A percentile compares a stretch with the other conserved stretches of the same genome.
These are phyloP conservation scores for Drosophila oshimai DNA, from an alignment of 1,140 invertebrate species.

Conservation along the genomic window DNA sequence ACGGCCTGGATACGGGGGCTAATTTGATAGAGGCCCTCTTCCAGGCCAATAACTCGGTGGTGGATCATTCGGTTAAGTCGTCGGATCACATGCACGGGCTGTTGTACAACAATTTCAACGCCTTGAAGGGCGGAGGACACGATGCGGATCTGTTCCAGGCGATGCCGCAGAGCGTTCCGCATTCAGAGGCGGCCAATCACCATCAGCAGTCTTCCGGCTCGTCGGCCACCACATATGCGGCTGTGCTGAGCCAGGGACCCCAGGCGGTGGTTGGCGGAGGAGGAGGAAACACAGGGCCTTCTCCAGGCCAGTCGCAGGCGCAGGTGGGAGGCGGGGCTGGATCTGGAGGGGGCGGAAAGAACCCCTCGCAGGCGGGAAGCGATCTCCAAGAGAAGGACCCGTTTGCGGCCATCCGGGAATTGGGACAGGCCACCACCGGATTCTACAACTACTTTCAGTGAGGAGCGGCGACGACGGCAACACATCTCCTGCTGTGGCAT, in stretches of 20 bases:
- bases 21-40: slow-evolving; percentile 74
- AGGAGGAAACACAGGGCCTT: slow-evolving; percentile 3
- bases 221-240: slow-evolving; percentile 82
- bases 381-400: slow-evolving; percentile 77
- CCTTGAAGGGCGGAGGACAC: slow-evolving; percentile 45
- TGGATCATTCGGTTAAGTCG: slow-evolving; percentile 57
- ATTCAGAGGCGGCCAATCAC: slow-evolving; percentile 27
- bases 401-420: slow-evolving; percentile 80
- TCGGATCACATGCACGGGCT: slow-evolving; percentile 58
- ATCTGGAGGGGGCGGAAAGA: slow-evolving; percentile 12
- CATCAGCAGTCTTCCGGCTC: slow-evolving; percentile 44
- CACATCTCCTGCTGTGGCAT: slow-evolving; percentile 59
- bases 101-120: slow-evolving; percentile 72
- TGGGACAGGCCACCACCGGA: slow-evolving; percentile 80
- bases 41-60: slow-evolving; percentile 62
- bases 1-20: slow-evolving; percentile 51
- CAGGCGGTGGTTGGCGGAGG: slow-evolving; percentile 39
- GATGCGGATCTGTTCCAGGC: slow-evolving; percentile 70
- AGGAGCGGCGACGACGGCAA: slow-evolving; percentile 8
- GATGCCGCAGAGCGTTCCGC: slow-evolving; percentile 15
- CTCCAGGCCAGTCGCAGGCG: slow-evolving; percentile 31
- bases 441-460: slow-evolving; percentile 83
- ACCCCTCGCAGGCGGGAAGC: slow-evolving; percentile 33
- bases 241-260: slow-evolving; percentile 82
- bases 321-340: slow-evolving; percentile 20